Base-by-base conservation (phyloP, 1,140 invertebrate species). In the Solen grandis region DNA sequence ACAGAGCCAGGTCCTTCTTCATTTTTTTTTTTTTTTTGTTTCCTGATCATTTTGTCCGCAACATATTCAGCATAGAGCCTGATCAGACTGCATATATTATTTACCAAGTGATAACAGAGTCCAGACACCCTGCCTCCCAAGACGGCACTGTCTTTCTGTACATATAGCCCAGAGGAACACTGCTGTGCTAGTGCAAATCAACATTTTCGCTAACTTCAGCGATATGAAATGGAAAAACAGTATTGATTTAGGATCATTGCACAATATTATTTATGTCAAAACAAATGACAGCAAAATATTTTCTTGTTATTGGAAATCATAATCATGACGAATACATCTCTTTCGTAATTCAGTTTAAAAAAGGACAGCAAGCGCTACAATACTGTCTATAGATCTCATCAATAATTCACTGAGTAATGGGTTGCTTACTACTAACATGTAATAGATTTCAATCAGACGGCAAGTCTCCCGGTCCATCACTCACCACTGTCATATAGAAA, bases 361-460 rank as follows among this genome's bases (percentile, higher is more conserved):
- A 36, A 65, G 31, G 50, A 62, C 22, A 46, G 66, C 46, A 31
- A 31, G 29, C 46, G 52, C 33, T 41, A 60, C 75, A 68, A 69
- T 69, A 66, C 36, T 41, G 63, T 59, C 75, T 78, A 78, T 46
- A 46, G 27, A 29, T 22, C 31, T 68, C 75, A 78, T 78, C 75
- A 78, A 78, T 78, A 78, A 78, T 78, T 65, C 65, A 78, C 38
- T 27, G 63, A 78, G 75, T 68, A 69, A 76, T 68, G 62, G 75
- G 54, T 78, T 78, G 75, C 75, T 46, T 46, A 46, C 75, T 69
- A 60, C 63, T 54, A 78, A 78, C 75, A 78, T 78, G 75, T 78
- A 78, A 78, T 78, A 78, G 63, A 78, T 78, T 78, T 78, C 75
- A 78, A 78, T 78, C 75, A 78, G 65, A 69, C 63, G 25, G 31